Base-by-base conservation (phyloP, 2,888 invertebrate species). In the Cheilosia scutellata region DNA sequence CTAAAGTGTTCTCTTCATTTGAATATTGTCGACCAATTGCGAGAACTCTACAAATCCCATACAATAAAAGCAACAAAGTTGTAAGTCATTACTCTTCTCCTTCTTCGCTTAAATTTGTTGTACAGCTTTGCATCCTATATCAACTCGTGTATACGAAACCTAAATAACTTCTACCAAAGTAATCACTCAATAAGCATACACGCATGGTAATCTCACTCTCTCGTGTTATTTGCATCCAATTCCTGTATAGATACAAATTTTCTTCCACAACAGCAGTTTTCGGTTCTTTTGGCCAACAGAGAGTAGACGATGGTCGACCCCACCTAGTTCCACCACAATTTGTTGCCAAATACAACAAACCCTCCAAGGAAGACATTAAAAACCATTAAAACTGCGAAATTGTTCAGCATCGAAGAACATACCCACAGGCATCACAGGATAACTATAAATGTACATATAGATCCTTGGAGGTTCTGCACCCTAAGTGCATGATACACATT, bases 231-330 rank as follows among this genome's bases (percentile, higher is more conserved):
- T 70, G 75, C 42, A 65, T 82, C 63, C 76, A 65, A 65, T 75
- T 76, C 51, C 47, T 74, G 57, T 25, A 16, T 47, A 66, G 47
- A 66, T 79, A 84, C 83, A 84, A 84, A 80, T 84, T 80, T 80
- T 57, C 70, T 44, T 76, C 80, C 80, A 60, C 80, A 84, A 84
- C 84, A 84, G 80, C 80, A 84, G 65, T 80, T 84, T 55, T 76
- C 9, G 55, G 78, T 66, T 68, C 49, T 62, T 71, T 44, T 55
- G 44, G 51, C 55, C 53, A 62, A 71, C 49, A 33, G 40, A 42
- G 42, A n/a, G 58, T 31, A 29, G 44, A 5, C 57, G 55, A 78
- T 25, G 66, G 58, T n/a, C 44, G 13, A n/a, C n/a, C 16, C 37
- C 58, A 16, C 37, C 29, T 63, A 37, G 37, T 37, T 9, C 11